Evolutionary conservation across 2,113 vertebrate species (phyloP).

Genomic region (Lynx canadensis): DNA sequence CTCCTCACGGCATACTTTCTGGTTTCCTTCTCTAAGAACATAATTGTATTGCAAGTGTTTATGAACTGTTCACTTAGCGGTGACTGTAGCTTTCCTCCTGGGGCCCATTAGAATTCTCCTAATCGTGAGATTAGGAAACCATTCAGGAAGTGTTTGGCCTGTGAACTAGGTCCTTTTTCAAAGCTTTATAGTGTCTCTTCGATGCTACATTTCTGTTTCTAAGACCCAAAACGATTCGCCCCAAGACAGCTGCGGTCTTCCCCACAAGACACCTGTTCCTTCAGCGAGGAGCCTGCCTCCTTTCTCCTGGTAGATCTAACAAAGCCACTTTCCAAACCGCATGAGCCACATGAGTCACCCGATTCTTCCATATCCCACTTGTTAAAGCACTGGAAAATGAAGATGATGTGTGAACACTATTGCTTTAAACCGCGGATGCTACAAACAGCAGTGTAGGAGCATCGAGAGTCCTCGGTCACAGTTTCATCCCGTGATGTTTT

Average conservation of each 20-base stretch:
- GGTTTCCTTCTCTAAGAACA: background rate
- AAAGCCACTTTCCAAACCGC: background rate
- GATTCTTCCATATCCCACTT: background rate
- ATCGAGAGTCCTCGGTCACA: background rate
- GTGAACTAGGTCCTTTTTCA: background rate
- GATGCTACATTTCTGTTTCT: background rate
- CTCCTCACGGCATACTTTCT: background rate
- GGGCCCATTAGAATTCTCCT: background rate
- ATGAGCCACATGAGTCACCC: background rate
- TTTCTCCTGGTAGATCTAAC: background rate
- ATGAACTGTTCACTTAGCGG: background rate
- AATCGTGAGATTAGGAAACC: background rate
- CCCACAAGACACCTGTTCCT: background rate
- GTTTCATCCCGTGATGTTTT: background rate
- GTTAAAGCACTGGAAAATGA: background rate
- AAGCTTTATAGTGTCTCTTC: background rate
- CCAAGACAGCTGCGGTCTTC: background rate
- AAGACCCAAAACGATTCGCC: background rate
- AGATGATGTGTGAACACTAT: no score
- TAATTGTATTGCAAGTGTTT: background rate
- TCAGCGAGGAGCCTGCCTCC: rapidly evolving
- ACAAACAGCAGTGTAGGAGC: background rate
- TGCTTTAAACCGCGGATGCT: background rate
- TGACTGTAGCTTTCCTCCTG: background rate
- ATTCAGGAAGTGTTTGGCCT: background rate